phyloP scores from a whole-genome alignment of 1,140 invertebrate species.

The Saccostrea echinata region DNA sequence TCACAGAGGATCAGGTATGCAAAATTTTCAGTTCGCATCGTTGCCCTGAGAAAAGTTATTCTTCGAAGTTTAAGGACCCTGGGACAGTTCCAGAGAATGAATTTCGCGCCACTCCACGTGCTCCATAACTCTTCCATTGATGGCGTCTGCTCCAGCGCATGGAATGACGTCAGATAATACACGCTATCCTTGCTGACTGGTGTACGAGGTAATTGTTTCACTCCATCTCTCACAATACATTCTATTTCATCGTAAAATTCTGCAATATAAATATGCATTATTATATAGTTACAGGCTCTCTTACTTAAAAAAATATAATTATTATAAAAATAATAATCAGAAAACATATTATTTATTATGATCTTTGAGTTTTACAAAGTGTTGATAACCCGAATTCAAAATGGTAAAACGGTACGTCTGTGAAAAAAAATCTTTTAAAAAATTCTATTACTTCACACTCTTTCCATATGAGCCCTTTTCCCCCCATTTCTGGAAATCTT shows the following conservation, averaged over 20 bases:
- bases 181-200: conserved; percentile 70
- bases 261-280: conserved; percentile 31
- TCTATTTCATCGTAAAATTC: conserved; percentile 69
- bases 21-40: conserved; percentile 54
- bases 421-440: no score
- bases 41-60: conserved; percentile 67
- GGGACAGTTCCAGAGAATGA: conserved; percentile 71
- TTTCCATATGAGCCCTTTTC: no score
- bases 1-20: conserved; percentile 68
- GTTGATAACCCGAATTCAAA: no score
- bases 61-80: conserved; percentile 66
- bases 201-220: conserved; percentile 65
- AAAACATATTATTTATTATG: no score
- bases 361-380: no score
- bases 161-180: conserved; percentile 68
- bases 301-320: no score
- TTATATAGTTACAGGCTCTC: no score
- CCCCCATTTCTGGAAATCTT: no score
- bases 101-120: conserved; percentile 71
- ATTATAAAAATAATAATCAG: no score
- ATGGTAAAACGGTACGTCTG: no score
- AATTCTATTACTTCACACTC: no score
- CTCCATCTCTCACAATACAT: conserved; percentile 63
- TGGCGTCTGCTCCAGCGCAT: conserved; percentile 64
- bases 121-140: conserved; percentile 69